These are phyloP conservation scores for Tadarida brasiliensis DNA, from an alignment of 2,797 vertebrate genomes.

Conservation along the genomic window DNA sequence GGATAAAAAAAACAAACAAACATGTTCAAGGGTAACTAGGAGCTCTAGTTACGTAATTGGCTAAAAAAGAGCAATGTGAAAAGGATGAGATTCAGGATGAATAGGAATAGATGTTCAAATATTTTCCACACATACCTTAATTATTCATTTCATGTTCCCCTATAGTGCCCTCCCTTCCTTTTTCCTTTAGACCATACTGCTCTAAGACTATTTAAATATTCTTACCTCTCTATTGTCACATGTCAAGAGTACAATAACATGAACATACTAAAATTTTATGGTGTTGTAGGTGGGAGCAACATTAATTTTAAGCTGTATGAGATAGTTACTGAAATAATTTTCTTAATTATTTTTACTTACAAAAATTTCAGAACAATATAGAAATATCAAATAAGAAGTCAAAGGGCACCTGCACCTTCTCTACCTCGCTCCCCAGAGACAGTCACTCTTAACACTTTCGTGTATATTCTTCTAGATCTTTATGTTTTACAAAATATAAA, in stretches of 20 bases:
- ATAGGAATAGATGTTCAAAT: not conserved
- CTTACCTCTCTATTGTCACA: not conserved
- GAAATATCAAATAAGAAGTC: not conserved
- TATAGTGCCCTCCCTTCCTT: not conserved
- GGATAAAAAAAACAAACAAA: no score
- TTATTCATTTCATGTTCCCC: not conserved
- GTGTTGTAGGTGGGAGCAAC: not conserved
- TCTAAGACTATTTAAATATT: not conserved
- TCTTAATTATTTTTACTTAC: conserved; percentile 3
- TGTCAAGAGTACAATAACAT: not conserved
- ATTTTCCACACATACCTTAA: not conserved
- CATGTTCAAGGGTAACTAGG: not conserved
- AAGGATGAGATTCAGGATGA: not conserved
- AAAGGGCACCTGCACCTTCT: not conserved
- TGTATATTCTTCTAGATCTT: not conserved
- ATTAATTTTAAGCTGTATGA: not conserved
- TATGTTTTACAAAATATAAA: not conserved
- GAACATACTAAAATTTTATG: not conserved
- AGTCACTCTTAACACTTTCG: not conserved
- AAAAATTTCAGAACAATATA: not conserved
- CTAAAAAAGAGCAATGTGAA: not conserved
- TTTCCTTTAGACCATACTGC: not conserved
- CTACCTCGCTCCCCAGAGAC: not conserved
- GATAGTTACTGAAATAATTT: not conserved
- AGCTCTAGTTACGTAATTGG: not conserved